Percentiles rank a stretch among this genome's conserved stretches.
Evolutionary conservation across 2,888 invertebrate species (phyloP).

Genomic region (Oscheius sp.): DNA sequence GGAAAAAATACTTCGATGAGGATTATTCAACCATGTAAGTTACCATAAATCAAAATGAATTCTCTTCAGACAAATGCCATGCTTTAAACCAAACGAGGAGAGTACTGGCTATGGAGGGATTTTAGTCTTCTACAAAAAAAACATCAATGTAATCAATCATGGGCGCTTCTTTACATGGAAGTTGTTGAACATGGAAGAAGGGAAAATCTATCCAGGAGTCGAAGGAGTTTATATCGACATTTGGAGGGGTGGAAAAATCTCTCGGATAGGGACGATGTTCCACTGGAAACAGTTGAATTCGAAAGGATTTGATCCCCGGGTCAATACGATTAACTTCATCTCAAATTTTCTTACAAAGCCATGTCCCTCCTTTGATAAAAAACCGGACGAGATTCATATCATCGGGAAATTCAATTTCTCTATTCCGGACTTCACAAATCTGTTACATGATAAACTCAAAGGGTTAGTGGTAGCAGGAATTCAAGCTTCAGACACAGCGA

Average conservation of each 20-base stretch:
- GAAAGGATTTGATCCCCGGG: constrained; percentile 5
- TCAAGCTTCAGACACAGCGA: no score
- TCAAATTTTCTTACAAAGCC: background rate
- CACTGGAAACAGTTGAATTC: constrained; percentile 19
- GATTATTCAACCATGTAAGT: constrained; percentile 1
- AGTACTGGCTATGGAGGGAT: constrained; percentile 8
- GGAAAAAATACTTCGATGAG: background rate
- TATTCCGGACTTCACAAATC: background rate
- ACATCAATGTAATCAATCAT: background rate
- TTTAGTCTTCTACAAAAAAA: background rate
- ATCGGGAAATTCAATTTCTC: constrained; percentile 15
- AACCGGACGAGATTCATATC: background rate
- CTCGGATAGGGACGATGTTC: background rate
- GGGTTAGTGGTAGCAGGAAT: no score
- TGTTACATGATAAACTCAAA: background rate
- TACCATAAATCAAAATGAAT: background rate
- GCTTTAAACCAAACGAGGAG: background rate
- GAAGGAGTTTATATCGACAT: constrained; percentile 18
- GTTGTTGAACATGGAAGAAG: constrained; percentile 15
- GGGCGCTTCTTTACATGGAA: constrained; percentile 18
- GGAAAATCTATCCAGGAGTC: constrained; percentile 15
- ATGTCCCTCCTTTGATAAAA: background rate
- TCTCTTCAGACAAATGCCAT: constrained; percentile 12
- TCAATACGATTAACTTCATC: constrained; percentile 12
- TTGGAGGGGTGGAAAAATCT: background rate